Evolutionary conservation across 2,888 invertebrate genomes (phyloP), one percentile per base, ranked within the genome.

Genomic region (Cecidostiba fungosa): DNA sequence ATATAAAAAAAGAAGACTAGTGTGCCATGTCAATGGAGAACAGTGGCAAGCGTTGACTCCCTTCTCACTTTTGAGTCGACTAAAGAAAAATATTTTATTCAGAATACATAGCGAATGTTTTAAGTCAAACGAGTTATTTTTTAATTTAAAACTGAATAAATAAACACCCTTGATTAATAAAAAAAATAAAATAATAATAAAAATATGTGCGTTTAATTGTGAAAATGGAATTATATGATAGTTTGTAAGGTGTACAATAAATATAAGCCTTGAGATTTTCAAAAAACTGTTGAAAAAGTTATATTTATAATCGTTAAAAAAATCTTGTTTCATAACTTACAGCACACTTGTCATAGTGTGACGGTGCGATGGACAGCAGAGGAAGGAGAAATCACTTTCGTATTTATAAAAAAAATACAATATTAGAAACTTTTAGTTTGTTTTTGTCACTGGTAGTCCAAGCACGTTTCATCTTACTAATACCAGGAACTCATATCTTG

Each of bases 1-100:
- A 80, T 84, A 74, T 70, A 66, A 69, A 82, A 70, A 78, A 81
- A 76, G 85, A 86, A 83, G 77, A 85, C 82, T 85, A 84, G 85
- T 87, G 87, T 87, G 87, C 87, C 87, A 87, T 87, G 85, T 87
- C 79, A 83, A 85, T 82, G 82, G 85, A 87, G 81, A 85, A 84
- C 82, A 85, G 85, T 85, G 85, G 87, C 85, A 85, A 85, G 50
- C 62, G 83, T 85, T 82, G 84, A 84, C 83, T 85, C 84, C 84
- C 81, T 82, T 81, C 70, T 87, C 81, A 82, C 66, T 84, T 73
- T 29, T 16, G 76, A 85, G 84, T 85, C 77, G 72, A 73, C 80
- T 78, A 76, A 79, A 73, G 77, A 84, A 69, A 84, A 82, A 82
- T 86, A 86, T 82, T 86, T 79, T 85, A 85, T 84, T 84, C 78